Percentiles rank a stretch among this genome's conserved stretches.
Evolutionary conservation across 1,140 invertebrate genomes (phyloP).

Genomic region (Zaprionus kolodkinae): DNA sequence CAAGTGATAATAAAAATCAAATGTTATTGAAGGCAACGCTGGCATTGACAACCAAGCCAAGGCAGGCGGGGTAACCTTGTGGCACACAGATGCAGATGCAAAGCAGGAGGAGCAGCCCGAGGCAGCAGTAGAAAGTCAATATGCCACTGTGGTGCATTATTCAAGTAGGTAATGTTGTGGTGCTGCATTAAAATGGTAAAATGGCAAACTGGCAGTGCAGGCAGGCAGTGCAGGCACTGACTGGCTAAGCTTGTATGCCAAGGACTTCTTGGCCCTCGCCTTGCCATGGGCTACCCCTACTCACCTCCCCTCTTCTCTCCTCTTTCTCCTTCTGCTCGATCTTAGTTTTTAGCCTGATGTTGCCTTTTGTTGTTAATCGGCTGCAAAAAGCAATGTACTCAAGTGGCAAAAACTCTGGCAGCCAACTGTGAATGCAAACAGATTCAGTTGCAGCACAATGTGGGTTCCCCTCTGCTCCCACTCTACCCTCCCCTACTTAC

Average conservation of each 20-base stretch:
- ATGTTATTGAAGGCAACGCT: constrained; percentile 57
- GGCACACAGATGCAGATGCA: constrained; percentile 21
- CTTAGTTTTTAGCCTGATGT: constrained; percentile 53
- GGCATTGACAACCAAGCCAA: constrained; percentile 32
- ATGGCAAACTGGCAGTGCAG: constrained; percentile 30
- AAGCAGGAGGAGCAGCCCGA: constrained; percentile 15
- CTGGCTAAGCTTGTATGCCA: constrained; percentile 26
- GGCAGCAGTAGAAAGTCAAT: constrained; percentile 44
- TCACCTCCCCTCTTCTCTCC: too few species aligned
- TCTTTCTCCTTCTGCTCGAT: constrained; percentile 13
- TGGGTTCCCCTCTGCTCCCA: neutral
- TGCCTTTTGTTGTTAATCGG: constrained; percentile 65
- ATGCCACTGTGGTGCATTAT: constrained; percentile 48
- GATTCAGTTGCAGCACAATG: constrained; percentile 41
- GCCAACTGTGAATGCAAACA: constrained; percentile 65
- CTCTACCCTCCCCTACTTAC: too few species aligned
- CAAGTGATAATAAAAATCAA: constrained; percentile 75
- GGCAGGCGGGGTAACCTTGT: neutral
- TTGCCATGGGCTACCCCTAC: neutral
- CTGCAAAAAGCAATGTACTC: constrained; percentile 75
- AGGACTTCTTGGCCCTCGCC: constrained; percentile 28
- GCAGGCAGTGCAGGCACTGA: too few species aligned
- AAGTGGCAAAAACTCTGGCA: constrained; percentile 67
- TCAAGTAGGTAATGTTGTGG: constrained; percentile 54
- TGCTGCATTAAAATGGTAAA: constrained; percentile 38